Evolutionary conservation across 1,140 invertebrate species (phyloP).

Genomic region (Saccostrea glomerata): DNA sequence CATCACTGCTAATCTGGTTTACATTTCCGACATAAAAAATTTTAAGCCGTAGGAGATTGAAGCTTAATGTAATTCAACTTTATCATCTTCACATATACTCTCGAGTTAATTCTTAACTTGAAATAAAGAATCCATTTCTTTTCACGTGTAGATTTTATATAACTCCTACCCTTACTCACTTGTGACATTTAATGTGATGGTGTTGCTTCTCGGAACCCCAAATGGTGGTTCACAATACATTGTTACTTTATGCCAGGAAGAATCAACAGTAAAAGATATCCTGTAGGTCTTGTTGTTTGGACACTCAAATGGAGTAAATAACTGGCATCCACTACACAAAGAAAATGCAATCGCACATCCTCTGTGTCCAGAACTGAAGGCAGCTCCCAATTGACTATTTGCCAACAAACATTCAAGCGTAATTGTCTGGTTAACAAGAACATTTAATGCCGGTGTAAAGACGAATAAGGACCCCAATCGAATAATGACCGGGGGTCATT

Average conservation of each 20-base stretch:
- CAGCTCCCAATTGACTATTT: not conserved
- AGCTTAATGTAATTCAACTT: not conserved
- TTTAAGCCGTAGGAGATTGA: not conserved
- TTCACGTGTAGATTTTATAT: no score
- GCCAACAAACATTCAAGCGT: not conserved
- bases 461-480: no score
- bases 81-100: no score
- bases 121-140: no score
- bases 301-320: not conserved
- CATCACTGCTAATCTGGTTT: no score
- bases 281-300: conserved; percentile 9
- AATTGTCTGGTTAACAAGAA: not conserved
- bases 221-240: not conserved
- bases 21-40: not conserved
- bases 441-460: not conserved
- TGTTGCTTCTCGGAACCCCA: not conserved
- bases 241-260: not conserved
- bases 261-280: not conserved
- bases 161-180: not conserved
- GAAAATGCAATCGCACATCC: not conserved
- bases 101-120: no score
- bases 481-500: no score
- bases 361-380: not conserved
- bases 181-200: not conserved
- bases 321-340: not conserved